Evolutionary conservation across 2,113 vertebrate species (phyloP).

Genomic region (Eclectus roratus): DNA sequence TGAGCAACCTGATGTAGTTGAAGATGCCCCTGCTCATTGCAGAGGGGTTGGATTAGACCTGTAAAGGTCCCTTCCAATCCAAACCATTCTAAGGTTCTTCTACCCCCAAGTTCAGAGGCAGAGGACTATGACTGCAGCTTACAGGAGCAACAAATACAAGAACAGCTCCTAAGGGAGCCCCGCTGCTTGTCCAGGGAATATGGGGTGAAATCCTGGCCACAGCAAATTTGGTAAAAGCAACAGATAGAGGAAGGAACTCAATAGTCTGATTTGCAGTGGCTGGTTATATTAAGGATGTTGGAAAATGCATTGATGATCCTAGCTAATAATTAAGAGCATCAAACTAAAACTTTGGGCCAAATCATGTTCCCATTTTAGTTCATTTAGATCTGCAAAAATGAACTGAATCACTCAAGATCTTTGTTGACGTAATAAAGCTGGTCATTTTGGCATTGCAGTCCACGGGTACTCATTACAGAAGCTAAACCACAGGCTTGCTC

Average conservation of each 20-base stretch:
- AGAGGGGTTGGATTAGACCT: fast-evolving
- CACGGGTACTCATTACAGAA: neutral
- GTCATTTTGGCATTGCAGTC: slow-evolving; percentile 14
- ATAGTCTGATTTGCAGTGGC: neutral
- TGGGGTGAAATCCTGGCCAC: neutral
- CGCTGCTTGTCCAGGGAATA: neutral
- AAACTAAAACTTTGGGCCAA: slow-evolving; percentile 21
- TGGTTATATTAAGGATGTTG: neutral
- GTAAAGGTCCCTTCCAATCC: neutral
- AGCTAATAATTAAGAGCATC: neutral
- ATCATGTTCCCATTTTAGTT: slow-evolving; percentile 20
- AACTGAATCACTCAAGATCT: slow-evolving; percentile 23
- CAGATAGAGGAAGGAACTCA: neutral
- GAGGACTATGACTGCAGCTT: neutral
- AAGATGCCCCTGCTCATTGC: neutral
- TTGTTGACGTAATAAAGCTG: neutral
- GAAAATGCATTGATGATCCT: neutral
- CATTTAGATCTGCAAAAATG: neutral
- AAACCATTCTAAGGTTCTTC: neutral
- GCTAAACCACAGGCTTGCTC: slow-evolving; percentile 2
- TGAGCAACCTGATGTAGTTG: neutral
- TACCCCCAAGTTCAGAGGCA: neutral
- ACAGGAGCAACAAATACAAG: neutral
- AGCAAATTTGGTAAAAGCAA: neutral
- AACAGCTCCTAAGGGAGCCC: neutral